A percentile compares a stretch with the other conserved stretches of the same genome.
Evolutionary conservation across 1,140 invertebrate species (phyloP).

Genomic region (Ceratosolen solmsi): DNA sequence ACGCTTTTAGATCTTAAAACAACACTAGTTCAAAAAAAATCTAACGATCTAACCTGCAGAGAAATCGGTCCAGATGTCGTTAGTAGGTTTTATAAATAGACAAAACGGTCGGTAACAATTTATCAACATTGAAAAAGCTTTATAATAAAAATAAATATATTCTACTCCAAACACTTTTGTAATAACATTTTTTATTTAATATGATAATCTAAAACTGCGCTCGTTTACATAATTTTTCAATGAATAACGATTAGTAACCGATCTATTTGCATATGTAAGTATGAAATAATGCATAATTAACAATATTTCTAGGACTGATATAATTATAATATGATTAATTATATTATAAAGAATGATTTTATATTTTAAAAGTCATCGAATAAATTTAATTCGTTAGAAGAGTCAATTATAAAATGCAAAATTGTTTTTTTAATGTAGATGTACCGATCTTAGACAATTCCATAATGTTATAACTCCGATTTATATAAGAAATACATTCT

Average conservation of each 20-base stretch:
- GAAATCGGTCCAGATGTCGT: constrained; percentile 28
- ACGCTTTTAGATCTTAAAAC: neutral
- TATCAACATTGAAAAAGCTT: neutral
- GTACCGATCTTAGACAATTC: neutral
- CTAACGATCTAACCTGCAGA: constrained; percentile 35
- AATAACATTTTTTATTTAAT: neutral
- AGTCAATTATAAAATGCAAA: too few species aligned
- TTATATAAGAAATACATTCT: neutral
- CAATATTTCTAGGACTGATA: too few species aligned
- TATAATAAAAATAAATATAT: neutral
- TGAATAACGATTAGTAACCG: too few species aligned
- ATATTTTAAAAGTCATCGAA: too few species aligned
- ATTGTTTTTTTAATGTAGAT: too few species aligned
- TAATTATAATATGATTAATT: too few species aligned
- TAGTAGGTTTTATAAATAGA: constrained; percentile 1
- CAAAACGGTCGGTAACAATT: constrained; percentile 40
- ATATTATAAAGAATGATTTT: too few species aligned
- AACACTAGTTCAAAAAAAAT: neutral
- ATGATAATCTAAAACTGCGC: too few species aligned
- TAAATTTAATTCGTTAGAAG: too few species aligned
- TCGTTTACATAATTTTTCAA: too few species aligned
- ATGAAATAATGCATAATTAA: too few species aligned
- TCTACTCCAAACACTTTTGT: neutral
- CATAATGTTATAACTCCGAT: neutral
- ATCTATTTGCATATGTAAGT: too few species aligned